Evolutionary conservation across 2,888 invertebrate species (phyloP), one percentile per base, ranked within the genome.

Genomic region (Amphiduros pacificus): DNA sequence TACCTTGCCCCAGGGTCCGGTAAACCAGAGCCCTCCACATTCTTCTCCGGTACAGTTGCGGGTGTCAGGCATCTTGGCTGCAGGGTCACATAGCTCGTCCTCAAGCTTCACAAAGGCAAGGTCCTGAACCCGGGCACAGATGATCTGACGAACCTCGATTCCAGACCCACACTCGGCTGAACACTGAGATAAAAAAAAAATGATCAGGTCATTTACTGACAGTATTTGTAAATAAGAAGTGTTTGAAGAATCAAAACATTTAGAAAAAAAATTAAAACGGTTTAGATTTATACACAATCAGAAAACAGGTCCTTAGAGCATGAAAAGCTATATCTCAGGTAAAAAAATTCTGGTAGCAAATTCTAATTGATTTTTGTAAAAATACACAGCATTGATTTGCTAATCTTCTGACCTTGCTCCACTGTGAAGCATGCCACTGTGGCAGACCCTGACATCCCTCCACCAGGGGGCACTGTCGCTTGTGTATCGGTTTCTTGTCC

Each of bases 21-120:
- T 86, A 78, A 92, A 94, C 94, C 94, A 94, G 74, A 90, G 88
- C 0, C 91, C 90, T 40, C 82, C 71, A 74, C 88, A 79, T 26
- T 61, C 53, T 4, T 56, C 48, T 20, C 61, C 68, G 22, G 50
- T 48, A 48, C 68, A 71, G 24, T 56, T 48, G 41, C 59, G 60
- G 24, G 62, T 52, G 2, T 36, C 51, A 22, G 20, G 31, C 58
- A 61, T 60, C 41, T 62, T 60, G n/a, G 22, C 28, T 11, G 52
- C 40, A 9, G 49, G 44, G 41, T 71, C 68, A 44, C 67, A 67
- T 9, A 63, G 55, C 2, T 40, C 31, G 4, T 65, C 67, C 11
- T 54, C 54, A 26, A 61, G 27, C 11, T 50, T 32, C n/a, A 14
- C 22, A 17, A 63, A 44, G 9, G 20, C 14, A 14, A 36, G 66